Evolutionary conservation across 2,797 vertebrate genomes (phyloP).

Genomic region (Sebastolobus alascanus): DNA sequence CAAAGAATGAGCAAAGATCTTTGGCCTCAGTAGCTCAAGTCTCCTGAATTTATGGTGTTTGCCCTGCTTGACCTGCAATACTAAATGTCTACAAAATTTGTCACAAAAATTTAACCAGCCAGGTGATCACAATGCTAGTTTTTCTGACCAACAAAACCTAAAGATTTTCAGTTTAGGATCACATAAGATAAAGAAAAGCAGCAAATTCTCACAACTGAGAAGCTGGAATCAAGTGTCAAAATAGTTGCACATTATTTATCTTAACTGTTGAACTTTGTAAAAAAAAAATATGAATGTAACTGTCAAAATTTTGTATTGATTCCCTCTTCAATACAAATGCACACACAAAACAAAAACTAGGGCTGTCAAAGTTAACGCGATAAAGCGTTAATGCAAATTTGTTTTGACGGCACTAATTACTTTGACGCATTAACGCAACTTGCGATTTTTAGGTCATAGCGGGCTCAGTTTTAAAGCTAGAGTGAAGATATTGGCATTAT

Average conservation of each 20-base stretch:
- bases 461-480: too few species aligned
- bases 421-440: too few species aligned
- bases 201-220: neutral
- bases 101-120: neutral
- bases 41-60: neutral
- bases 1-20: neutral
- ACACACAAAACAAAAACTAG: neutral
- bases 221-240: neutral
- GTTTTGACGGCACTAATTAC: too few species aligned
- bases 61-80: neutral
- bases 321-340: neutral
- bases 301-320: neutral
- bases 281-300: neutral
- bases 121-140: neutral
- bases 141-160: neutral
- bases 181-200: neutral
- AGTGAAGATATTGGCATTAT: too few species aligned
- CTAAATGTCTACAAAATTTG: neutral
- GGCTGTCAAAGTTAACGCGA: too few species aligned
- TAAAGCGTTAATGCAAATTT: too few species aligned
- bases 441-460: too few species aligned
- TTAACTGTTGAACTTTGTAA: neutral
- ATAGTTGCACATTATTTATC: neutral
- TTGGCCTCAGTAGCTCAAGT: neutral
- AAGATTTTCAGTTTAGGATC: constrained; percentile 2